These are phyloP conservation scores for Triplophysa bombifrons DNA, from an alignment of 2,797 vertebrate genomes.

Conservation along the genomic window DNA sequence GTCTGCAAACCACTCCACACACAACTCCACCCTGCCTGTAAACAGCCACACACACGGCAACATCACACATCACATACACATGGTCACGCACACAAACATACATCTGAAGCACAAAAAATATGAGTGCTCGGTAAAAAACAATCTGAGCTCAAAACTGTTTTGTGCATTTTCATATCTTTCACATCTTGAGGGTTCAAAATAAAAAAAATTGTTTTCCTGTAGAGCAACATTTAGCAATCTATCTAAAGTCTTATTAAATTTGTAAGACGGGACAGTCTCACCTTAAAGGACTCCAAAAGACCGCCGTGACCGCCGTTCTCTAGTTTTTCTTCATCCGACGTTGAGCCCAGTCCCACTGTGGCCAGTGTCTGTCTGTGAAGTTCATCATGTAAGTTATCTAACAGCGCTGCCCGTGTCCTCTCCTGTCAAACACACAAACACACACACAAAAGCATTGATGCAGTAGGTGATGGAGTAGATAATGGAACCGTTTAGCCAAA, in stretches of 20 bases:
- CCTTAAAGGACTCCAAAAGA: slow-evolving; percentile 97
- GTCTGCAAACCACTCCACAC: slow-evolving; percentile 62
- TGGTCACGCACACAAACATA: slow-evolving; percentile 33
- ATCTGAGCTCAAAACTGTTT: too few relatives aligned
- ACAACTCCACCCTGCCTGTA: slow-evolving; percentile 68
- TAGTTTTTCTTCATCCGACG: slow-evolving; percentile 92
- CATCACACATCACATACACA: slow-evolving; percentile 20
- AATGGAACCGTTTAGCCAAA: too few relatives aligned
- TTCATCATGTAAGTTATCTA: slow-evolving; percentile 96
- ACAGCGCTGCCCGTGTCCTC: slow-evolving; percentile 88
- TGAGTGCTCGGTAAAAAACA: neutral
- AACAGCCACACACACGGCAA: slow-evolving; percentile 57
- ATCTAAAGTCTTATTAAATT: neutral
- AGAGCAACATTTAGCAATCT: neutral
- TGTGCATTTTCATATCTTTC: too few relatives aligned
- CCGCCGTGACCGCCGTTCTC: slow-evolving; percentile 95
- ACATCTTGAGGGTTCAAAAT: too few relatives aligned
- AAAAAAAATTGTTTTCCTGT: too few relatives aligned
- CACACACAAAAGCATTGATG: slow-evolving; percentile 35
- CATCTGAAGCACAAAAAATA: neutral
- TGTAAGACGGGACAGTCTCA: slow-evolving; percentile 63
- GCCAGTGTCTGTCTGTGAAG: slow-evolving; percentile 91
- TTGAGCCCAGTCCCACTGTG: slow-evolving; percentile 87
- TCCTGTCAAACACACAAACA: slow-evolving; percentile 75
- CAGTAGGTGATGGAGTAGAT: neutral